These are phyloP conservation scores for Hipposideros armiger DNA, from an alignment of 2,113 vertebrate species.

Conservation along the genomic window DNA sequence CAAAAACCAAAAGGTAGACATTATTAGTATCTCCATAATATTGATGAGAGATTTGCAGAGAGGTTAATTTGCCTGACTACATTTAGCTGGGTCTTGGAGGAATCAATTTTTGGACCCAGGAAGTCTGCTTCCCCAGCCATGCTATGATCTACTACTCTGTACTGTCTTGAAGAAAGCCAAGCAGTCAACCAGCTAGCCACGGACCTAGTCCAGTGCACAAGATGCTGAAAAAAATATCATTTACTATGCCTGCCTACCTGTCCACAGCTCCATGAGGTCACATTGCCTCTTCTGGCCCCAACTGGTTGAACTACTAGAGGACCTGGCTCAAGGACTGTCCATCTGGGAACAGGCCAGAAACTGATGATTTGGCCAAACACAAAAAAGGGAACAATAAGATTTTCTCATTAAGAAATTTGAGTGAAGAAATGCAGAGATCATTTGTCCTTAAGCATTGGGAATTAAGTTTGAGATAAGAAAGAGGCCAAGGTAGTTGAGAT, in stretches of 20 bases:
- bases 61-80: neutral
- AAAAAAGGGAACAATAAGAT: neutral
- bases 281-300: neutral
- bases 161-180: neutral
- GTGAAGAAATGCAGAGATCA: neutral
- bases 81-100: neutral
- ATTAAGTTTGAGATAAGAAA: neutral
- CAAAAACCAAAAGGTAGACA: neutral
- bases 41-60: neutral
- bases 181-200: neutral
- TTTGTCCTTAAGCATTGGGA: neutral
- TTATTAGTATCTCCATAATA: neutral
- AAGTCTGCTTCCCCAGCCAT: neutral
- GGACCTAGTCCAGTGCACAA: neutral
- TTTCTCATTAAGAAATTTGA: neutral
- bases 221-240: neutral
- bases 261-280: neutral
- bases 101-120: neutral
- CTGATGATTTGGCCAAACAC: neutral
- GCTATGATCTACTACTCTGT: neutral
- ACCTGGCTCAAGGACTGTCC: neutral
- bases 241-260: neutral
- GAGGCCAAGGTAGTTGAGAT: neutral
- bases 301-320: neutral
- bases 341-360: neutral